Conservation (phyloP, 2,113 vertebrate species). For the Haplotaxodon microlepis region DNA sequence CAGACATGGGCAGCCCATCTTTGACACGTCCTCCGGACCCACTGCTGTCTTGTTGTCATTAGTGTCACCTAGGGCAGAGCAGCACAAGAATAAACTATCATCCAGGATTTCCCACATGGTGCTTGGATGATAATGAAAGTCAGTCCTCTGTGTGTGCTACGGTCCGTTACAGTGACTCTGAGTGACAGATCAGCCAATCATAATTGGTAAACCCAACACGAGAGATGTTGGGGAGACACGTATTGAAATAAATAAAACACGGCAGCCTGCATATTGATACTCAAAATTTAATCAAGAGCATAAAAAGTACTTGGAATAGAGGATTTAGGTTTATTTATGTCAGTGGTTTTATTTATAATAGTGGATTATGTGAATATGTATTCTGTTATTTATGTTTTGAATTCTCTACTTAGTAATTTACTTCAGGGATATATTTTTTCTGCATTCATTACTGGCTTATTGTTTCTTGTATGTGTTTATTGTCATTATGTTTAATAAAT, state of each 20-base stretch:
- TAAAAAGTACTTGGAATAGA: not conserved
- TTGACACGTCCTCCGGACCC: constrained; percentile 70
- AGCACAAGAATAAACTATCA: not conserved
- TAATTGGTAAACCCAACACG: not conserved
- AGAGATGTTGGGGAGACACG: not conserved
- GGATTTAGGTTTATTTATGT: not conserved
- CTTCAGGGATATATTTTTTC: not conserved
- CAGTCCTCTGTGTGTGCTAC: not conserved
- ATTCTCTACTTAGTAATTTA: not conserved
- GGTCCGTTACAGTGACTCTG: not conserved
- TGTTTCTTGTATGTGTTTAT: not conserved
- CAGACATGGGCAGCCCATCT: constrained; percentile 76
- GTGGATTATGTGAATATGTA: not conserved
- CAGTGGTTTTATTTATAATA: not conserved
- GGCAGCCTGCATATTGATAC: not conserved
- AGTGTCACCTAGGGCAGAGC: constrained; percentile 63
- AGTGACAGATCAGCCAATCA: not conserved
- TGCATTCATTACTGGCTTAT: not conserved
- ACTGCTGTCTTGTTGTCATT: constrained; percentile 72
- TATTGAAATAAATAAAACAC: not conserved
- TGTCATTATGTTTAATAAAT: not conserved
- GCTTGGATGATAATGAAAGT: not conserved
- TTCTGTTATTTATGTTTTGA: not conserved
- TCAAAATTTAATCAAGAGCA: not conserved
- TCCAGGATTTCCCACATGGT: not conserved